Conservation (phyloP, 2,113 vertebrate species). For the Leptosomus discolor region DNA sequence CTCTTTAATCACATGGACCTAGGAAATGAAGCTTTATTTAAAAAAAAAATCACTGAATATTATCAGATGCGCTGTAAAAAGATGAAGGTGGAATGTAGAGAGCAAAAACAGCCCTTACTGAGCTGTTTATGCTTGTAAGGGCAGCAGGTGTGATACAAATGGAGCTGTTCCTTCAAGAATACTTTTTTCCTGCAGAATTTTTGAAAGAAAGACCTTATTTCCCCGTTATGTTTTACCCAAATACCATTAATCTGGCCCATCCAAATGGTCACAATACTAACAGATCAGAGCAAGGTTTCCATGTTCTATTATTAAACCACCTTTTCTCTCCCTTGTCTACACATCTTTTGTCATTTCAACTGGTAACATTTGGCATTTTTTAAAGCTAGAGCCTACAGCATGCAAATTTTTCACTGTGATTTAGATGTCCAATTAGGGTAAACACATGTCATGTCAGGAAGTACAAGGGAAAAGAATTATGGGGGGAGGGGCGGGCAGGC, state of each 20-base stretch:
- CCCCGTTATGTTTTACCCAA: neutral
- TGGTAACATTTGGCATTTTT: neutral
- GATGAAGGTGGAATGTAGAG: neutral
- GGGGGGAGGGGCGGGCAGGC: accelerated
- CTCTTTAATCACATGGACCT: neutral
- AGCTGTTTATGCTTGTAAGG: too few relatives aligned
- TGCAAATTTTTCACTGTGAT: neutral
- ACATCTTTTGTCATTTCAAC: neutral
- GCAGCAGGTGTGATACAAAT: neutral
- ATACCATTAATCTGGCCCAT: neutral
- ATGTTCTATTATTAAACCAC: neutral
- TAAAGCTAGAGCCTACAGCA: neutral
- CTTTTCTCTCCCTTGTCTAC: neutral
- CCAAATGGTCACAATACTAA: neutral
- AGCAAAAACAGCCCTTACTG: neutral
- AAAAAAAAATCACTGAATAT: neutral
- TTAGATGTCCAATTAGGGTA: neutral
- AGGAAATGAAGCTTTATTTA: neutral
- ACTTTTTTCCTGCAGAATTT: neutral
- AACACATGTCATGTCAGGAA: neutral
- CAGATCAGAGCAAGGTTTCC: neutral
- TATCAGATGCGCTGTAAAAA: neutral
- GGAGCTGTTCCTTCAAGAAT: neutral
- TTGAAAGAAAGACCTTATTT: neutral
- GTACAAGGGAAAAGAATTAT: neutral